These are phyloP conservation scores for Thereuonema tuberculata DNA, from an alignment of 1,140 invertebrate species.

Conservation along the genomic window DNA sequence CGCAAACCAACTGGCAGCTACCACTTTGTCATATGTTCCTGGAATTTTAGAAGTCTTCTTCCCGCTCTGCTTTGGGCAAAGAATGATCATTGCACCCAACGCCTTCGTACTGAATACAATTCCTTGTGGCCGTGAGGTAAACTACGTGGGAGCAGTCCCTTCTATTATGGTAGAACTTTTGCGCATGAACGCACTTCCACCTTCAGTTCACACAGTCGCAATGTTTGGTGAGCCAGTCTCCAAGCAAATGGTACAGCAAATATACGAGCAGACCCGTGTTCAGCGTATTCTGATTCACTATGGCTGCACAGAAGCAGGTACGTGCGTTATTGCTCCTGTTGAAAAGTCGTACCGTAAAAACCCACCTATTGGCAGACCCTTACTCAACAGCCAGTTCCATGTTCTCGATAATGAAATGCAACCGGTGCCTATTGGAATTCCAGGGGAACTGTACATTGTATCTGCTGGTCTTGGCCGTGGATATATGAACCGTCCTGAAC, in stretches of 20 bases:
- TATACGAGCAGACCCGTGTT: slow-evolving; percentile 1
- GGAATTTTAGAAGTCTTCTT: slow-evolving; percentile 8
- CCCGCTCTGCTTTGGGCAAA: neutral
- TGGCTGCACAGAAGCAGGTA: slow-evolving; percentile 4
- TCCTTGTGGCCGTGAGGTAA: neutral
- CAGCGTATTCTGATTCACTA: neutral
- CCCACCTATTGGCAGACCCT: slow-evolving; percentile 1
- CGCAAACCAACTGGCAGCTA: neutral
- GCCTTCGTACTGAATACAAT: neutral
- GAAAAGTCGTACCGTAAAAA: neutral
- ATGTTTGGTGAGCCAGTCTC: slow-evolving; percentile 4
- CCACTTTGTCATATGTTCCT: slow-evolving; percentile 4
- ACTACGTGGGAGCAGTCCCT: slow-evolving; percentile 4
- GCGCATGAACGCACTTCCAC: neutral
- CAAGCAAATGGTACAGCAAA: slow-evolving; percentile 4
- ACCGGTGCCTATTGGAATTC: slow-evolving; percentile 34
- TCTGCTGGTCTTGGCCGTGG: slow-evolving; percentile 37
- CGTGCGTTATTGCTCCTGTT: neutral
- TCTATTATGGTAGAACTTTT: slow-evolving; percentile 4
- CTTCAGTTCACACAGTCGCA: neutral
- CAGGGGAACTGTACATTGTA: slow-evolving; percentile 40
- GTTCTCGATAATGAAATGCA: slow-evolving; percentile 30
- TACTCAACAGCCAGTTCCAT: neutral
- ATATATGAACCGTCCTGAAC: slow-evolving; percentile 38
- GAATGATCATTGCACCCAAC: neutral